These are phyloP conservation scores for Alviniconcha marisindica DNA, from an alignment of 1,140 invertebrate genomes.

Conservation along the genomic window DNA sequence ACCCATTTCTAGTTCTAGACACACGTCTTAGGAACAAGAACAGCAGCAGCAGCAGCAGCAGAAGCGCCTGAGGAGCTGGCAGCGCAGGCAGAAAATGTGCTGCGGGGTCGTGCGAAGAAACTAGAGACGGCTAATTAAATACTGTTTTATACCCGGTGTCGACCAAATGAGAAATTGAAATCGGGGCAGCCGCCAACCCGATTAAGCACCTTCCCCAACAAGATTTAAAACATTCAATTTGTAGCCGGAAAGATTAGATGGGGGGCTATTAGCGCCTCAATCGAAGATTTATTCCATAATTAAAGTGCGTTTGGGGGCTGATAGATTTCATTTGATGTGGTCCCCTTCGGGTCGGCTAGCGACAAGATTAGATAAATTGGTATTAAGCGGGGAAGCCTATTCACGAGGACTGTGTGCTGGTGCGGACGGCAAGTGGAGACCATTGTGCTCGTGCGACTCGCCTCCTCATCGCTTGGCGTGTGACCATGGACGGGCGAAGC, in stretches of 20 bases:
- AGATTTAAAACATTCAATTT: conserved; percentile 65
- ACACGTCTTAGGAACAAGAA: not conserved
- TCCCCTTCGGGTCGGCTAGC: conserved; percentile 46
- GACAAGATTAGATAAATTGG: conserved; percentile 63
- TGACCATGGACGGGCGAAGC: not conserved
- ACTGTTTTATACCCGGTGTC: conserved; percentile 56
- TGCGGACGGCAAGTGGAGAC: conserved; percentile 23
- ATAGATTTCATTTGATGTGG: conserved; percentile 57
- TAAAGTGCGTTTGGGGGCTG: conserved; percentile 57
- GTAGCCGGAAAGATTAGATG: conserved; percentile 63
- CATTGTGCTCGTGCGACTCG: conserved; percentile 41
- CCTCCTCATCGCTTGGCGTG: conserved; percentile 28
- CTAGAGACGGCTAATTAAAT: conserved; percentile 58
- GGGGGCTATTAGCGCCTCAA: conserved; percentile 58
- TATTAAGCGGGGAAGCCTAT: conserved; percentile 45
- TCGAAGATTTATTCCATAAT: conserved; percentile 67
- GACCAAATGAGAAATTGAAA: conserved; percentile 47
- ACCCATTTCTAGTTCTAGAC: not conserved
- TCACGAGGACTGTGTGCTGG: conserved; percentile 31
- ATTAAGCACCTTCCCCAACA: conserved; percentile 55
- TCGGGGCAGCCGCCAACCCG: conserved; percentile 49
- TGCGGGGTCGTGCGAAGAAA: not conserved
- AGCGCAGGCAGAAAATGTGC: conserved; percentile 2
- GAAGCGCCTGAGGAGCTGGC: not conserved
- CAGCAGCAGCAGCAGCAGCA: not conserved